A percentile compares a stretch with the other conserved stretches of the same genome.
phyloP scores from a whole-genome alignment of 2,113 vertebrate species.

The Cyprinodon variegatus region DNA sequence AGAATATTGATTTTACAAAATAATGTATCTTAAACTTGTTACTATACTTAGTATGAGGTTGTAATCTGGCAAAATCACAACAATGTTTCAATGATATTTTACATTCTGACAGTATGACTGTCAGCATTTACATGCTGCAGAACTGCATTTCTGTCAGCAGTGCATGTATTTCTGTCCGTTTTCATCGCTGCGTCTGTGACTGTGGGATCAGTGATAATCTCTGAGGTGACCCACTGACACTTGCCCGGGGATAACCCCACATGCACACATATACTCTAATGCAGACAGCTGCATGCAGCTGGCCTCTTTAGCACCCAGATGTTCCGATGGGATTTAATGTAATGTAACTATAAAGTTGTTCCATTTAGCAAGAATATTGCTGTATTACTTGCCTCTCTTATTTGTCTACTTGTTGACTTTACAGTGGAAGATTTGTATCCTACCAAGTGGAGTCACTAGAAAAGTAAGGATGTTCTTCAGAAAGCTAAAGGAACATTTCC shows the following conservation, averaged over 20 bases:
- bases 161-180: not conserved
- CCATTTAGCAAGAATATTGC: conserved; percentile 21
- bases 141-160: no score
- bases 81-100: no score
- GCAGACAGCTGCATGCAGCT: conserved; percentile 12
- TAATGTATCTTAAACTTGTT: no score
- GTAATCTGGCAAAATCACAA: no score
- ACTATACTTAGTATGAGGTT: no score
- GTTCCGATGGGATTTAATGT: conserved; percentile 44
- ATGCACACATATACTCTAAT: conserved; percentile 2
- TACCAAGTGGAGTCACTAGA: not conserved
- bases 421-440: no score
- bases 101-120: no score
- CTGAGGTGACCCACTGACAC: conserved; percentile 39
- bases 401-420: conserved; percentile 1
- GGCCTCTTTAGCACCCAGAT: conserved; percentile 46
- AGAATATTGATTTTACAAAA: no score
- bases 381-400: conserved; percentile 4
- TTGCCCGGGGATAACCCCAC: conserved; percentile 6
- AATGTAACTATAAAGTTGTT: conserved; percentile 2
- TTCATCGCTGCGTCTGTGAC: not conserved
- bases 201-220: conserved; percentile 48
- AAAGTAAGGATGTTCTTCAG: not conserved
- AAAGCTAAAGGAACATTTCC: not conserved
- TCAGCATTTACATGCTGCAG: no score